A percentile compares a stretch with the other conserved stretches of the same genome.
Conservation (phyloP, 2,797 vertebrate species). For the Eremophila alpestris region DNA sequence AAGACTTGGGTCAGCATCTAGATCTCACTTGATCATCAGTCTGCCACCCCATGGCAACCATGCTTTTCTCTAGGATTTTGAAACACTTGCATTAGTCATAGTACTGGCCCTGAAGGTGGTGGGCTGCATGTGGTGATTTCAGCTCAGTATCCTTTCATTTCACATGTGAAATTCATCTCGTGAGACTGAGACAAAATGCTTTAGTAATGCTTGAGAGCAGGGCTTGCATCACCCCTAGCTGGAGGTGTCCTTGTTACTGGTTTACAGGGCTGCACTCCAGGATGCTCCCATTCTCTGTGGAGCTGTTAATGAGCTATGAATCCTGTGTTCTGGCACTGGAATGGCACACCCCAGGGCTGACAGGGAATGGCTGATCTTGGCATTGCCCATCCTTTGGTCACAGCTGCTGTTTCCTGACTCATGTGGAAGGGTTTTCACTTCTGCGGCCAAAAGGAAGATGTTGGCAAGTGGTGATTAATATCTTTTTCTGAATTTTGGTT, state of each 20-base stretch:
- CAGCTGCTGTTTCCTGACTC: background rate
- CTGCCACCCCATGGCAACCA: background rate
- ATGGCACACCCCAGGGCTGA: background rate
- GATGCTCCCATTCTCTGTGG: background rate
- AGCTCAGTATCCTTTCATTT: background rate
- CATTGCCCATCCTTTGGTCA: background rate
- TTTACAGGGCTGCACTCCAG: background rate
- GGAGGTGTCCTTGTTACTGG: background rate
- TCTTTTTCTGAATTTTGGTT: background rate
- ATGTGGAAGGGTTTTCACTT: background rate
- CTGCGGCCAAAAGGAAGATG: background rate
- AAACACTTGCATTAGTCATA: background rate
- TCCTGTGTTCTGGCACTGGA: background rate
- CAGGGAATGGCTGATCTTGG: background rate
- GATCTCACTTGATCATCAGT: background rate
- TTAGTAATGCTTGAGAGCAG: background rate
- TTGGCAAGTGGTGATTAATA: background rate
- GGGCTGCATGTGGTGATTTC: background rate
- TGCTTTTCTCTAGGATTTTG: background rate
- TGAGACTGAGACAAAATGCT: background rate
- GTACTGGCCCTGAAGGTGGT: background rate
- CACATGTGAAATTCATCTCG: background rate
- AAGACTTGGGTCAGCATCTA: background rate
- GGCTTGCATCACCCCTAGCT: background rate
- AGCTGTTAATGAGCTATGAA: background rate